Percentiles rank a stretch among this genome's conserved stretches.
Evolutionary conservation across 2,888 invertebrate genomes (phyloP).

Genomic region (Apamea monoglypha): DNA sequence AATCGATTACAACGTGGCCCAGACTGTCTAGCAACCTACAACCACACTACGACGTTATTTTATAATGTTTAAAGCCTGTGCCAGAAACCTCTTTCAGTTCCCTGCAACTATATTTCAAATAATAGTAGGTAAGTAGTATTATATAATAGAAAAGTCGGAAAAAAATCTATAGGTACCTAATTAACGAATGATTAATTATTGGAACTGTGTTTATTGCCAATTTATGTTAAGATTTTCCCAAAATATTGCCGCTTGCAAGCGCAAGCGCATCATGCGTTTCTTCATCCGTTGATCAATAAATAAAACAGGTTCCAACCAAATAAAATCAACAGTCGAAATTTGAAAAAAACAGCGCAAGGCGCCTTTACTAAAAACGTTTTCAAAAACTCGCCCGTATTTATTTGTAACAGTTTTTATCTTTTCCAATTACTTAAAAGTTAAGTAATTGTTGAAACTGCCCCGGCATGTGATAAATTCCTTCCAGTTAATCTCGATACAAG

Average conservation of each 20-base stretch:
- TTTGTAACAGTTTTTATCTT: constrained; percentile 28
- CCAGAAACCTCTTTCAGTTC: background rate
- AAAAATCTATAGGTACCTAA: background rate
- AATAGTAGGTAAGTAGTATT: background rate
- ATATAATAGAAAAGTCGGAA: background rate
- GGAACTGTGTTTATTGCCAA: background rate
- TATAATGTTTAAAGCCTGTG: background rate
- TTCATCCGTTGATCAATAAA: background rate
- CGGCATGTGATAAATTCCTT: constrained; percentile 52
- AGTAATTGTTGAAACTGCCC: constrained; percentile 52
- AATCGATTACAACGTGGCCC: background rate
- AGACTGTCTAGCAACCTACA: background rate
- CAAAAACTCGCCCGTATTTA: constrained; percentile 13
- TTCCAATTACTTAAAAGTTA: constrained; percentile 57
- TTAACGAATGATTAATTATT: background rate
- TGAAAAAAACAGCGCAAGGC: background rate
- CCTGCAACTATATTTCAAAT: background rate
- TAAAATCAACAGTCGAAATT: background rate
- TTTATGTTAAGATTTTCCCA: background rate
- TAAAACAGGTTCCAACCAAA: background rate
- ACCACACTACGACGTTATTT: background rate
- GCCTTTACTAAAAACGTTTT: background rate
- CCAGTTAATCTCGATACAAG: constrained; percentile 47
- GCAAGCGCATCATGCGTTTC: background rate
- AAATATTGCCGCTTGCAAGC: background rate